Evolutionary conservation across 2,113 vertebrate genomes (phyloP).

Genomic region (Callithrix jacchus): DNA sequence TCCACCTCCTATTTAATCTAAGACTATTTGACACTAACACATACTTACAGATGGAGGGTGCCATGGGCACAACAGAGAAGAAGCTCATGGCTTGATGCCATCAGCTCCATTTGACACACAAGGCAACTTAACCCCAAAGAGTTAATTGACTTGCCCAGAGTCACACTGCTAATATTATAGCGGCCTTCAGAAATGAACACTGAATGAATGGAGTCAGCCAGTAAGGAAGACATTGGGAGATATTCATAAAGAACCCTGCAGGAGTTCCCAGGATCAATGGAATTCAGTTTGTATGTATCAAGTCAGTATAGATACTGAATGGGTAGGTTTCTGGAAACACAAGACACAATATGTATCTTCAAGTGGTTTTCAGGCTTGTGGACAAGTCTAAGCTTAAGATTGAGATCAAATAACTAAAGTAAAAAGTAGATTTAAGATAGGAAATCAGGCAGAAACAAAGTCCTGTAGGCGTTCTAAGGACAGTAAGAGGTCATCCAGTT

Average conservation of each 20-base stretch:
- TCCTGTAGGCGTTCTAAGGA: not conserved
- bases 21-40: not conserved
- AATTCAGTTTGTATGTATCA: not conserved
- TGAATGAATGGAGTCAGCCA: not conserved
- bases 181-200: not conserved
- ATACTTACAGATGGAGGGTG: not conserved
- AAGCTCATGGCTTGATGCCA: not conserved
- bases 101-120: not conserved
- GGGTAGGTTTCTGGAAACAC: not conserved
- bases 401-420: slow-evolving; percentile 26
- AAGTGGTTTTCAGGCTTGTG: not conserved
- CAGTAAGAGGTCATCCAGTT: not conserved
- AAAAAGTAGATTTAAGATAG: not conserved
- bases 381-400: not conserved
- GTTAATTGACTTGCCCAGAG: not conserved
- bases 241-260: not conserved
- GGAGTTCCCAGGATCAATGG: not conserved
- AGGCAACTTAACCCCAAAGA: not conserved
- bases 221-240: not conserved
- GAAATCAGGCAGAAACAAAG: not conserved
- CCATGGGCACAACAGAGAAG: not conserved
- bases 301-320: not conserved
- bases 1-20: not conserved
- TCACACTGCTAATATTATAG: not conserved
- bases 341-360: not conserved